Evolutionary conservation across 2,797 vertebrate species (phyloP), one percentile per base, ranked within the genome.

Genomic region (Toxotes lorentzi): DNA sequence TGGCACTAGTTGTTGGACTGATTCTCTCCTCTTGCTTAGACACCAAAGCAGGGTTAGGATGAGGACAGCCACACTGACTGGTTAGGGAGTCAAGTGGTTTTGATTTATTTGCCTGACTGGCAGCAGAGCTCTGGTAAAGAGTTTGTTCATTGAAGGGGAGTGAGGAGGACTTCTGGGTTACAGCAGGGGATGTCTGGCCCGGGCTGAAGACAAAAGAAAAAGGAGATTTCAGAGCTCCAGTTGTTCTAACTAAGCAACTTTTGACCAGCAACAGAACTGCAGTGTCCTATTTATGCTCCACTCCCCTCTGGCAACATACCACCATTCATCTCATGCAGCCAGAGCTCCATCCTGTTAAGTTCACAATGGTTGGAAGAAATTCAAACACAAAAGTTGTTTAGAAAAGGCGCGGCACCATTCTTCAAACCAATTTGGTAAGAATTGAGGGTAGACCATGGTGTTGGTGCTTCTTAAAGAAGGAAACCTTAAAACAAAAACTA

Each of bases 121-220:
- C 57, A 73, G 73, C 68, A 48, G 70, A 67, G 73, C 38, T 68
- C 13, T 68, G 66, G 60, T 59, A 12, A 77, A 62, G 27, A 10
- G 47, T 59, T 68, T 81, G 78, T 68, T 81, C 69, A 57, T 47
- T 71, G 77, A 30, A 65, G 45, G 72, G 43, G n/a, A 69, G 32
- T 53, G 73, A 38, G 27, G 73, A 41, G 57, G 85, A 65, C 64
- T 21, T 78, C 81, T 84, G 82, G 65, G 78, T 64, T 57, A 57
- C 81, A 75, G 78, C 74, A 11, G 60, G 66, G 64, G 73, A 45
- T 4, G 16, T 34, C 19, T 62, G 73, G 45, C 67, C 74, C 58
- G 57, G 73, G 67, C 93, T 94, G 72, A 82, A 87, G 85, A 94
- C 79, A 94, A n/a, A n/a, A n/a, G 83, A 92, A 83, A 30, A 90